Evolutionary conservation across 2,113 vertebrate species (phyloP), one percentile per base, ranked within the genome.

Genomic region (Alethe castanea): DNA sequence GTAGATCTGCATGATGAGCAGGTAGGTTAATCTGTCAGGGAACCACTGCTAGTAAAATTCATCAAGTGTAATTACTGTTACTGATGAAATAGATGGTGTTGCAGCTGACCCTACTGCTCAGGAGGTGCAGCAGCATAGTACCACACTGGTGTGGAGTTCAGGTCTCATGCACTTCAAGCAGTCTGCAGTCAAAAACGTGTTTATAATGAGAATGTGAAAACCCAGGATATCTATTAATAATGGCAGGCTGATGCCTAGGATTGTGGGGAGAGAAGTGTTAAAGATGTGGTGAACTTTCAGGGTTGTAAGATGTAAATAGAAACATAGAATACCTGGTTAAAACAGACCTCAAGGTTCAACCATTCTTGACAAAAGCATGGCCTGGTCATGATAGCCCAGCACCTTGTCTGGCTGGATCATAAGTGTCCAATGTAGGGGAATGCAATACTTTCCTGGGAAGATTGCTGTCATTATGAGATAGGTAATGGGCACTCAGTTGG

Each of bases 61-160:
- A 88, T 88, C 44, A 81, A 71, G 33, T 76, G 16, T 85, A 88
- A 92, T 94, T 94, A 79, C 62, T 95, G 87, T 87, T 74, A 67
- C 26, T 11, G 19, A 42, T 92, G 40, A 71, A 94, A 57, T 89
- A 61, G 66, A 45, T 73, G 60, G 31, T 76, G 45, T 31, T 82
- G 84, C 33, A 76, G 57, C 36, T 94, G 93, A 76, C 89, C 77
- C 14, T 29, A 3, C 56, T 69, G 54, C n/a, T 81, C 50, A 56
- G n/a, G 24, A 79, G 50, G 54, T 62, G 56, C 65, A 64, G 54
- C 36, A 79, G 73, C 5, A 1, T 5, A 29, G n/a, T 50, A 33
- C 50, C 42, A 69, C 57, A 3, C 38, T 59, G 33, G 22, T 62
- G 60, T 52, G 1, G 5, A 79, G 83, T 91, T 90, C 54, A 73